These are phyloP conservation scores for Lichenostomus cassidix DNA, from an alignment of 2,113 vertebrate species.

Conservation along the genomic window DNA sequence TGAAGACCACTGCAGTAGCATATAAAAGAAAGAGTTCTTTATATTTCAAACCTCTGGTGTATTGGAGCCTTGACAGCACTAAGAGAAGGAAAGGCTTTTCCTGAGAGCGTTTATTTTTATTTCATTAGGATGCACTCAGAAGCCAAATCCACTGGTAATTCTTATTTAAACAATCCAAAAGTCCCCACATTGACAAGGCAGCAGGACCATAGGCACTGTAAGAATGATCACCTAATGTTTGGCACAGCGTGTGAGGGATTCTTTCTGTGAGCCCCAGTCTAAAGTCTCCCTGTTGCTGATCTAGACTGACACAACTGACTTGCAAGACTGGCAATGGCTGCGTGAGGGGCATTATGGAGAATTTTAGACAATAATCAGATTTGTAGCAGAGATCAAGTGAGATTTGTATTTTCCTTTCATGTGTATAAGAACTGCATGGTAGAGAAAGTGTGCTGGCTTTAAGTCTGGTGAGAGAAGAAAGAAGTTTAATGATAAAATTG, in stretches of 20 bases:
- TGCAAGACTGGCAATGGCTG: neutral
- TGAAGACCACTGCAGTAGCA: neutral
- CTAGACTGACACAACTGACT: neutral
- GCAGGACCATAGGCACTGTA: neutral
- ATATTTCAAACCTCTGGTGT: neutral
- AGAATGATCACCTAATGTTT: neutral
- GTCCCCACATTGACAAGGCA: neutral
- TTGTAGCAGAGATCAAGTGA: neutral
- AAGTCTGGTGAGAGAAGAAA: neutral
- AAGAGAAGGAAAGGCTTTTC: neutral
- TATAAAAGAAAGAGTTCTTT: neutral
- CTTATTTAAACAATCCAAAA: neutral
- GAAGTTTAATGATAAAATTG: neutral
- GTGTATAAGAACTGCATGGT: neutral
- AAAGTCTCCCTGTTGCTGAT: neutral
- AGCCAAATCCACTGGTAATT: neutral
- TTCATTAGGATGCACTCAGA: neutral
- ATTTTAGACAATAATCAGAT: neutral
- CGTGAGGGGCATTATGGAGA: neutral
- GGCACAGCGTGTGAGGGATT: rapidly evolving
- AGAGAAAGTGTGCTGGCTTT: neutral
- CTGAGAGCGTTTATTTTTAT: neutral
- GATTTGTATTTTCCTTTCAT: neutral
- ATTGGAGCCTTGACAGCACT: neutral
- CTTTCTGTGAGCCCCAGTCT: neutral